Evolutionary conservation across 2,797 vertebrate species (phyloP).

Genomic region (Strix occidentalis): DNA sequence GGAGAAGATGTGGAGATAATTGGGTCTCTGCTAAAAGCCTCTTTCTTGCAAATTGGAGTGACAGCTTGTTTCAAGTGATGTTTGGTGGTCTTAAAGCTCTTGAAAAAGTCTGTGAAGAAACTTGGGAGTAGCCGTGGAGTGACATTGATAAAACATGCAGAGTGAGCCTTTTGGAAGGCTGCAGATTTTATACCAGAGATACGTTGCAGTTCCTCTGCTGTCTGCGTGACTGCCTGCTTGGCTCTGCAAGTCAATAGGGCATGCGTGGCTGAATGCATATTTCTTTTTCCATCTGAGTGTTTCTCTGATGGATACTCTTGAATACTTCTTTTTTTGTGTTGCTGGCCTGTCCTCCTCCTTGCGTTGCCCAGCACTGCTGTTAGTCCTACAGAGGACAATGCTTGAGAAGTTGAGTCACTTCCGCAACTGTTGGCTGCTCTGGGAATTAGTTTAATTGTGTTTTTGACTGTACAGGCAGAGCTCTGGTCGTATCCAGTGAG

Average conservation of each 20-base stretch:
- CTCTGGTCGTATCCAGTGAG: neutral
- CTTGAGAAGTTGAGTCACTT: constrained; percentile 18
- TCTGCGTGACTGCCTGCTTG: neutral
- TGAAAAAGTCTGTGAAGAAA: neutral
- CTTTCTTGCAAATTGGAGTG: neutral
- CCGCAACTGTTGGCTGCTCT: neutral
- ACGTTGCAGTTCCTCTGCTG: accelerated
- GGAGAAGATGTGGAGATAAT: accelerated
- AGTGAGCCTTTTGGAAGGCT: neutral
- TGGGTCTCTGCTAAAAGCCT: neutral
- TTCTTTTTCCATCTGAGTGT: accelerated
- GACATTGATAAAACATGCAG: accelerated
- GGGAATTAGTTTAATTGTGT: neutral
- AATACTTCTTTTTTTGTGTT: accelerated
- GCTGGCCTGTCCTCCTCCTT: neutral
- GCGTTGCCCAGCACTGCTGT: neutral
- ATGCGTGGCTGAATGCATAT: neutral
- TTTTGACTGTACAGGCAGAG: neutral
- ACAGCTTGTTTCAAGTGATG: neutral
- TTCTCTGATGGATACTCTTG: neutral
- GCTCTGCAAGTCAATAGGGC: neutral
- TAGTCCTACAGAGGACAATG: neutral
- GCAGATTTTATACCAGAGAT: accelerated
- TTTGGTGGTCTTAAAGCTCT: neutral
- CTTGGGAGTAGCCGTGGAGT: neutral